phyloP scores from a whole-genome alignment of 2,888 invertebrate species.

The Rhaphigaster nebulosa region DNA sequence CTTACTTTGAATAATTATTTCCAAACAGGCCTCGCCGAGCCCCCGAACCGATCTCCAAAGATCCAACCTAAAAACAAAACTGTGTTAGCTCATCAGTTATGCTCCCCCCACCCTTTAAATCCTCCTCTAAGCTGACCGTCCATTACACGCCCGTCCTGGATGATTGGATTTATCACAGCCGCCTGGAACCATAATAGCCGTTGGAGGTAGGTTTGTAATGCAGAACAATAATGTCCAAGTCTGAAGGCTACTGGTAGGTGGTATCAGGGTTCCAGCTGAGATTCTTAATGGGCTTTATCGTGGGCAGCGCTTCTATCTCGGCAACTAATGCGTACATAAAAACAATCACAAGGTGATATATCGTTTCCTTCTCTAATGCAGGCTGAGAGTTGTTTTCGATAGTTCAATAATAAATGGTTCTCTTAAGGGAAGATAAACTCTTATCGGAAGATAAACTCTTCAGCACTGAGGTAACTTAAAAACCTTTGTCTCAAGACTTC shows the following conservation, averaged over 20 bases:
- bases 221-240: neutral
- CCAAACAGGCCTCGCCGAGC: neutral
- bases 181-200: neutral
- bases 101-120: neutral
- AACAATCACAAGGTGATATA: neutral
- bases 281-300: neutral
- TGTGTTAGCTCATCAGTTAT: neutral
- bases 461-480: neutral
- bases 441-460: neutral
- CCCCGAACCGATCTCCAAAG: neutral
- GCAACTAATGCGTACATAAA: neutral
- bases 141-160: neutral
- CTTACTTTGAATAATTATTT: neutral
- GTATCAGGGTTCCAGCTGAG: neutral
- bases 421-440: neutral
- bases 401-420: neutral
- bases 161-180: neutral
- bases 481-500: neutral
- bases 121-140: neutral
- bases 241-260: constrained; percentile 9
- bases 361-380: constrained; percentile 3
- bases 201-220: neutral
- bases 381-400: neutral
- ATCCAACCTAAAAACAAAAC: neutral
- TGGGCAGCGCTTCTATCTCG: neutral